Evolutionary conservation across 2,113 vertebrate genomes (phyloP).

Genomic region (Pungitius pungitius): DNA sequence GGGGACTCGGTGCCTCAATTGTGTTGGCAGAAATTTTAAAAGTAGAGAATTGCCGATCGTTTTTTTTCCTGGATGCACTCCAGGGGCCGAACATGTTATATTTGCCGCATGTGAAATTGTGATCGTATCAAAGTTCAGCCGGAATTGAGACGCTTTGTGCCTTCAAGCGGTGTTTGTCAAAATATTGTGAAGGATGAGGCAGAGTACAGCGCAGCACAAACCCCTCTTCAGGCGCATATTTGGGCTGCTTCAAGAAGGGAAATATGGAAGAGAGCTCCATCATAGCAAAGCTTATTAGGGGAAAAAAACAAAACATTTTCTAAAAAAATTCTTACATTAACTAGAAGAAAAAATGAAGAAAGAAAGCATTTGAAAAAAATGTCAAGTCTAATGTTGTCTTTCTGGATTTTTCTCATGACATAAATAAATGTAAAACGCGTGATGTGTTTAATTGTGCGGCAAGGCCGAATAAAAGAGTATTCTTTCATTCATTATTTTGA

Average conservation of each 20-base stretch:
- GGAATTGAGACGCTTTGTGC: neutral
- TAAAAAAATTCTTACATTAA: neutral
- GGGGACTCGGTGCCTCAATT: neutral
- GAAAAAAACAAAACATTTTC: neutral
- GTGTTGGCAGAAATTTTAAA: neutral
- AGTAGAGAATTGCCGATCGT: neutral
- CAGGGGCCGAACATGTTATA: neutral
- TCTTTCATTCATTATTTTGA: conserved; percentile 25
- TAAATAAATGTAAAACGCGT: conserved; percentile 1
- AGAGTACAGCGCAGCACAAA: neutral
- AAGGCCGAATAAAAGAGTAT: conserved; percentile 32
- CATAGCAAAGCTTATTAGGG: neutral
- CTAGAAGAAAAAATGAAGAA: neutral
- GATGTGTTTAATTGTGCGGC: conserved; percentile 31
- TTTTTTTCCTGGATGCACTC: neutral
- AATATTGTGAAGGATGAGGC: neutral
- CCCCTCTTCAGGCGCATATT: neutral
- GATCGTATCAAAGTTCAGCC: neutral
- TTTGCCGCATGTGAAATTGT: neutral
- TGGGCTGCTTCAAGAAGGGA: neutral
- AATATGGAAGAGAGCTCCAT: neutral
- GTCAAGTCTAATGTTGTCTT: neutral
- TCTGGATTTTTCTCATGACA: conserved; percentile 11
- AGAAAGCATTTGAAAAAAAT: neutral
- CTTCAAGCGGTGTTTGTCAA: conserved; percentile 9